Conservation (phyloP, 2,888 invertebrate genomes). For the Morinoia aosen region DNA sequence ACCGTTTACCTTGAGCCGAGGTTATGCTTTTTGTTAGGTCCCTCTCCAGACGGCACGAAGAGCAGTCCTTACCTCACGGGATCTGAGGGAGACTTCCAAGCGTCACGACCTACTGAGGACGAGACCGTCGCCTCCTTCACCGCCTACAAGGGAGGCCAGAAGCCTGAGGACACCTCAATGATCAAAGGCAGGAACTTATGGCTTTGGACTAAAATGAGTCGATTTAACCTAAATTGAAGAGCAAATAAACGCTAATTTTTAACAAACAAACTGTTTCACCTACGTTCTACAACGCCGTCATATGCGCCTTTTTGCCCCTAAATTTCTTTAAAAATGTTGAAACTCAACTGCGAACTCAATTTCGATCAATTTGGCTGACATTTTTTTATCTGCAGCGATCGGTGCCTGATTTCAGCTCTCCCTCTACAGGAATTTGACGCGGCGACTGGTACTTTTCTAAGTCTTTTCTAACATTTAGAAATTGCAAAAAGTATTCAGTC, state of each 20-base stretch:
- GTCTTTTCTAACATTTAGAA: not conserved
- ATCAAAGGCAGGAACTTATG: not conserved
- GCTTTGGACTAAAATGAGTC: not conserved
- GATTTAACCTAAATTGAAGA: not conserved
- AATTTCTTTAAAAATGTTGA: not conserved
- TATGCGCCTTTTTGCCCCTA: too few relatives aligned
- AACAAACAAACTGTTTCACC: too few relatives aligned
- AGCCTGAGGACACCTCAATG: not conserved
- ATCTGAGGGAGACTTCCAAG: constrained; percentile 29
- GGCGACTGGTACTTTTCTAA: not conserved
- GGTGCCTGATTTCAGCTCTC: not conserved
- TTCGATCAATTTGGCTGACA: too few relatives aligned
- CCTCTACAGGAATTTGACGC: not conserved
- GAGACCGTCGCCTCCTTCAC: constrained; percentile 6
- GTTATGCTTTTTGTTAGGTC: not conserved
- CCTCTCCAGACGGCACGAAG: not conserved
- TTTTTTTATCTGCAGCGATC: not conserved
- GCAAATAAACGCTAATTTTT: not conserved
- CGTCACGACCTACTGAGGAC: constrained; percentile 30
- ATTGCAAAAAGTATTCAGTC: not conserved
- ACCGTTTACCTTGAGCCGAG: too few relatives aligned
- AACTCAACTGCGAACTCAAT: not conserved
- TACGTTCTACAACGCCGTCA: too few relatives aligned
- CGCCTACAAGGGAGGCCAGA: not conserved
- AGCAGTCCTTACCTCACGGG: constrained; percentile 14